These are phyloP conservation scores for Thalpophila matura DNA, from an alignment of 2,888 invertebrate genomes.

Conservation along the genomic window DNA sequence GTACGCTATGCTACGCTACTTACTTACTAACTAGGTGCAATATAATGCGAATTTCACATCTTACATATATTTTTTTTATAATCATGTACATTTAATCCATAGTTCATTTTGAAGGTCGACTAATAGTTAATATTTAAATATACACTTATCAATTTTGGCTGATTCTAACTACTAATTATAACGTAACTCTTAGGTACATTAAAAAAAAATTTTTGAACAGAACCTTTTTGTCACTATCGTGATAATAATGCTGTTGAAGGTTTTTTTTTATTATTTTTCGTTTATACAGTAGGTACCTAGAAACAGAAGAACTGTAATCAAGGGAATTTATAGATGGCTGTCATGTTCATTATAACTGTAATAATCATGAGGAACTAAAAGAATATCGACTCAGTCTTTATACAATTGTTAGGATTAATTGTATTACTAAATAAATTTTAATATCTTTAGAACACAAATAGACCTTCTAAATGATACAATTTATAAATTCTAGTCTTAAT, in stretches of 20 bases:
- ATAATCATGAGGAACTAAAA: slow-evolving; percentile 46
- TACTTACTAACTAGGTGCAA: slow-evolving; percentile 87
- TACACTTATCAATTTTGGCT: slow-evolving; percentile 68
- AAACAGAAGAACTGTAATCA: slow-evolving; percentile 45
- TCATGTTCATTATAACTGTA: slow-evolving; percentile 36
- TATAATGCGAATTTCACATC: slow-evolving; percentile 82
- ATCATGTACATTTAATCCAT: slow-evolving; percentile 73
- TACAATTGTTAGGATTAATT: slow-evolving; percentile 63
- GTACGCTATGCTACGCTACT: slow-evolving; percentile 80
- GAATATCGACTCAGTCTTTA: slow-evolving; percentile 64
- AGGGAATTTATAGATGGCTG: slow-evolving; percentile 48
- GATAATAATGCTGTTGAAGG: slow-evolving; percentile 15
- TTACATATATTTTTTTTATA: slow-evolving; percentile 74
- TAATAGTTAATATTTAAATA: slow-evolving; percentile 63
- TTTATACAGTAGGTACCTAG: slow-evolving; percentile 11
- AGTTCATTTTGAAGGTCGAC: slow-evolving; percentile 68
- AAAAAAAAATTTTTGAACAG: slow-evolving; percentile 28
- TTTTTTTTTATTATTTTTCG: neutral
- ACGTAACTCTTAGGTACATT: slow-evolving; percentile 50
- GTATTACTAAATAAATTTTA: slow-evolving; percentile 45
- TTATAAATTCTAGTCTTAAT: slow-evolving; percentile 55
- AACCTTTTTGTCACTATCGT: slow-evolving; percentile 29
- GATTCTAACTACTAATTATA: slow-evolving; percentile 63
- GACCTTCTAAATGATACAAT: slow-evolving; percentile 44
- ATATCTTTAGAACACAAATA: slow-evolving; percentile 32